These are phyloP conservation scores for Myrmecobius fasciatus DNA, from an alignment of 2,113 vertebrate genomes.

Conservation along the genomic window DNA sequence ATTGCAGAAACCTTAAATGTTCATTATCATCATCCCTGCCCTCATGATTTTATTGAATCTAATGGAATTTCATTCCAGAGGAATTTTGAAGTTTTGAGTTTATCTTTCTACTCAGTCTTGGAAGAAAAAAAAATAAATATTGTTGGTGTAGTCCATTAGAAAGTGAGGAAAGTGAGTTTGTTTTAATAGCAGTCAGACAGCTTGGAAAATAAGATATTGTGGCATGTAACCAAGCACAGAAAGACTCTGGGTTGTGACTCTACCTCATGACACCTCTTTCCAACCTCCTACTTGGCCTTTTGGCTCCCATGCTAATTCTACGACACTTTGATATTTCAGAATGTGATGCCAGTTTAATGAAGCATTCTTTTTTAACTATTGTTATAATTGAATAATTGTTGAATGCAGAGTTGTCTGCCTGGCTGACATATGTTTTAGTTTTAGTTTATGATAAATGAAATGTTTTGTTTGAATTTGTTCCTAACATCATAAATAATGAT, in stretches of 20 bases:
- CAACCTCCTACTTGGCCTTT: neutral
- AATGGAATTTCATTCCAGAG: neutral
- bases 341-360: neutral
- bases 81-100: neutral
- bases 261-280: neutral
- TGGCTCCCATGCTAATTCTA: neutral
- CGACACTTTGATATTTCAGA: neutral
- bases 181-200: neutral
- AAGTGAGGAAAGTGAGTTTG: conserved; percentile 32
- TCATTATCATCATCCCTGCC: neutral
- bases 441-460: neutral
- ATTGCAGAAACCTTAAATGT: neutral
- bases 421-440: conserved; percentile 18
- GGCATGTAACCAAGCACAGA: neutral
- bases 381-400: neutral
- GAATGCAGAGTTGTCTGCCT: conserved; percentile 10
- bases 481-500: conserved; percentile 40
- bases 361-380: conserved; percentile 1
- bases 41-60: neutral
- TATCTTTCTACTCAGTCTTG: neutral
- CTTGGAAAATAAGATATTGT: neutral
- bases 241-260: neutral
- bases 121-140: conserved; percentile 8
- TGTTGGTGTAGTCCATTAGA: neutral
- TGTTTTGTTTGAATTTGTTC: conserved; percentile 44